Conservation (phyloP, 2,888 invertebrate genomes). For the Chymomyza procnemis region DNA sequence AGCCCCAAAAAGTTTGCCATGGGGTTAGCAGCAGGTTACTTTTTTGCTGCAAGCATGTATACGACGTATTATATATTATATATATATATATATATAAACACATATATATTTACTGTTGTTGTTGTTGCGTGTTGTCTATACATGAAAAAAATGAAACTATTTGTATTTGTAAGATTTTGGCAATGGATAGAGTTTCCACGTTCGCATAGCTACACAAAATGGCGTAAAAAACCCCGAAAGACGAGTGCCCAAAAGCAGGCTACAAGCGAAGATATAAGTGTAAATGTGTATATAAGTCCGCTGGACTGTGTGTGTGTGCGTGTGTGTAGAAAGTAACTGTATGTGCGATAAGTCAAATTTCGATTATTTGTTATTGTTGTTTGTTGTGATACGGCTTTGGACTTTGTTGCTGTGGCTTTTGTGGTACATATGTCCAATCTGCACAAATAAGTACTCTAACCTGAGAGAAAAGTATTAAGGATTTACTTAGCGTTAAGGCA, state of each 20-base stretch:
- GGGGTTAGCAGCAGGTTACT: neutral
- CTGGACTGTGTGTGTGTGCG: slow-evolving; percentile 7
- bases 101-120: neutral
- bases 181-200: slow-evolving; percentile 27
- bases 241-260: slow-evolving; percentile 41
- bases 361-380: slow-evolving; percentile 58
- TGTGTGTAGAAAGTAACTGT: neutral
- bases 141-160: slow-evolving; percentile 45
- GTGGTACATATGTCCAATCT: neutral
- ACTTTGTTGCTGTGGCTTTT: slow-evolving; percentile 14
- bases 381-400: slow-evolving; percentile 28
- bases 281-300: neutral
- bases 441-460: neutral
- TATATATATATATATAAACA: neutral
- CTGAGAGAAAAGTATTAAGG: neutral
- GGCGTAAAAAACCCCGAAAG: slow-evolving; percentile 35
- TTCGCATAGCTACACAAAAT: slow-evolving; percentile 17
- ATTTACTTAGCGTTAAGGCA: neutral
- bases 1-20: slow-evolving; percentile 22
- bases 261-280: slow-evolving; percentile 10
- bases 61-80: neutral
- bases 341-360: slow-evolving; percentile 57
- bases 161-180: slow-evolving; percentile 57
- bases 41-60: neutral
- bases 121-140: neutral